Evolutionary conservation across 2,888 invertebrate species (phyloP).

Genomic region (Nymphalis c-album): DNA sequence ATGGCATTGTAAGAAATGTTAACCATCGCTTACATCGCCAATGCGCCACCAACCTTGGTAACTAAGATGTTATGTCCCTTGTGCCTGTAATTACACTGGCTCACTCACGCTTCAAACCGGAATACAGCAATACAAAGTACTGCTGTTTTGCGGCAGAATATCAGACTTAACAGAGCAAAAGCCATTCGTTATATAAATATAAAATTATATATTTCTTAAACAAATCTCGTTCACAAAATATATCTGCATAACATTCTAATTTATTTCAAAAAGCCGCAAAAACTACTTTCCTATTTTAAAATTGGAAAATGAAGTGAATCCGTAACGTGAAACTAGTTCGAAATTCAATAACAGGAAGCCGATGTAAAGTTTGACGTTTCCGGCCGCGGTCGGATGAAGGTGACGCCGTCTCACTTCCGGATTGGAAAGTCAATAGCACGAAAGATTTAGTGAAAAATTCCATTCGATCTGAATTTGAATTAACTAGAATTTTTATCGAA

Average conservation of each 20-base stretch:
- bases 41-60: no score
- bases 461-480: constrained; percentile 25
- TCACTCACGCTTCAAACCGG: no score
- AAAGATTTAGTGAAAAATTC: constrained; percentile 35
- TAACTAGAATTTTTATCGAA: no score
- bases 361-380: constrained; percentile 41
- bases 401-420: constrained; percentile 40
- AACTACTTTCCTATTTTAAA: constrained; percentile 24
- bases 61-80: no score
- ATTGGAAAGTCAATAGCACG: constrained; percentile 30
- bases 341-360: constrained; percentile 42
- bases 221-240: background rate
- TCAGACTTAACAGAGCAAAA: background rate
- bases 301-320: constrained; percentile 36
- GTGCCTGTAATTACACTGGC: no score
- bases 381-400: constrained; percentile 36
- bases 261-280: background rate
- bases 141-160: no score
- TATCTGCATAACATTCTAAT: background rate
- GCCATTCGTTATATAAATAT: no score
- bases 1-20: no score
- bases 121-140: no score
- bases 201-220: background rate
- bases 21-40: no score
- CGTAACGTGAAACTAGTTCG: constrained; percentile 38